phyloP scores from a whole-genome alignment of 2,888 invertebrate species.

The Neoitamus cyanurus region DNA sequence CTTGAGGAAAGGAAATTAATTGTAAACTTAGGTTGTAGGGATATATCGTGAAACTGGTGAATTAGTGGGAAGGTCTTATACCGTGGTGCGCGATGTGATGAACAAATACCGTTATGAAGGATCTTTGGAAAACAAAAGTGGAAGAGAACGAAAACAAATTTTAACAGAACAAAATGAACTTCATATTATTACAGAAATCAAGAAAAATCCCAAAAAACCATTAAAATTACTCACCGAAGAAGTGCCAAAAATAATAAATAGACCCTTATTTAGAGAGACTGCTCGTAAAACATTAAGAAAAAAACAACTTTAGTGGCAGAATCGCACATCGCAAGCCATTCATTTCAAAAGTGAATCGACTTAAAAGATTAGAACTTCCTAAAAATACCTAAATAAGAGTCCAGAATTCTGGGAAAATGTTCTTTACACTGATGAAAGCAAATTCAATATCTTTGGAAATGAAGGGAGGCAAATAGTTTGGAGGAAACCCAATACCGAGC shows the following conservation, averaged over 20 bases:
- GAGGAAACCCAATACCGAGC: too few species aligned
- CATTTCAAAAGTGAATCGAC: background rate
- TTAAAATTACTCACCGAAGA: background rate
- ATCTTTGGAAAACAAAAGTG: background rate
- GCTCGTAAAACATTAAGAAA: background rate
- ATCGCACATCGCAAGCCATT: background rate
- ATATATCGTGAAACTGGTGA: conserved; percentile 23
- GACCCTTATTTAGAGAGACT: background rate
- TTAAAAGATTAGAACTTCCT: background rate
- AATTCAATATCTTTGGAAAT: background rate
- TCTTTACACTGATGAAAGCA: background rate
- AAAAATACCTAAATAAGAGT: background rate
- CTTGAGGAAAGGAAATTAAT: conserved; percentile 29
- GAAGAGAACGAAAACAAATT: background rate
- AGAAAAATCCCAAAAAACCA: background rate
- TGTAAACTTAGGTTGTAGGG: conserved; percentile 29
- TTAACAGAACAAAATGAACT: background rate
- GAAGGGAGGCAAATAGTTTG: too few species aligned
- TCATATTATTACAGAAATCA: background rate
- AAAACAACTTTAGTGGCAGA: background rate
- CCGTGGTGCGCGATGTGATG: too few species aligned
- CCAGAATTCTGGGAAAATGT: background rate
- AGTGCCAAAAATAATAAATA: background rate
- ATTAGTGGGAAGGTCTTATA: conserved; percentile 14
- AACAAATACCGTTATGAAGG: too few species aligned